Base-by-base conservation (phyloP, 2,113 vertebrate species). In the Stegastes partitus region DNA sequence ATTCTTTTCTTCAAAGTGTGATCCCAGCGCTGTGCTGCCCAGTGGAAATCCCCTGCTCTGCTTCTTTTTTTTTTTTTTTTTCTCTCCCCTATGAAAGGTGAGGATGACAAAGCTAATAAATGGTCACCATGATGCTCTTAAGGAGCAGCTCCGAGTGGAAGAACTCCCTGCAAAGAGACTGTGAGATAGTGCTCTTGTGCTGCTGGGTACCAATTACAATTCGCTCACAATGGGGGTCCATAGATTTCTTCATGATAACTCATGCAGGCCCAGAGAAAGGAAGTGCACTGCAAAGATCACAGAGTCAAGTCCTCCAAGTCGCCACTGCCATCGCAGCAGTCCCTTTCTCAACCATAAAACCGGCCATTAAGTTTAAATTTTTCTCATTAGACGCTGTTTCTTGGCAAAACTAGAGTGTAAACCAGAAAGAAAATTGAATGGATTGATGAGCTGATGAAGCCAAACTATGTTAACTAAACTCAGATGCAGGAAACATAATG, bases 161-260 rank as follows among this genome's bases (percentile, higher is more conserved):
- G 66, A 75, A 75, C 58, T 74, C 53, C 77, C 54, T 53, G 69
- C 64, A 86, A 79, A 83, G 53, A 72, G 22, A 68, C 63, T 59
- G 26, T 23, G 42, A 74, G 28, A 81, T n/a, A 79, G 61, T 34
- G 34, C 68, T 54, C 47, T 66, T 22, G 28, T 78, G 34, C 74
- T 64, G 72, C 80, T 54, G 84, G 86, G 81, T 80, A 77, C 82
- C 85, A 91, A 88, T 92, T 91, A 92, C 84, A 72, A 70, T 66
- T 63, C 74, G 39, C 77, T 85, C 86, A 84, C 76, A 70, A 69
- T 26, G 55, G 77, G 74, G 67, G 61, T 62, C 69, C 45, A 34
- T 50, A 89, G 74, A 84, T 84, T 83, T 79, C 66, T 56, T 55
- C 51, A 45, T 34, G 72, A 82, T 74, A 72, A 64, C 71, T 70